phyloP scores from a whole-genome alignment of 1,140 invertebrate genomes.

The Penaeus chinensis region DNA sequence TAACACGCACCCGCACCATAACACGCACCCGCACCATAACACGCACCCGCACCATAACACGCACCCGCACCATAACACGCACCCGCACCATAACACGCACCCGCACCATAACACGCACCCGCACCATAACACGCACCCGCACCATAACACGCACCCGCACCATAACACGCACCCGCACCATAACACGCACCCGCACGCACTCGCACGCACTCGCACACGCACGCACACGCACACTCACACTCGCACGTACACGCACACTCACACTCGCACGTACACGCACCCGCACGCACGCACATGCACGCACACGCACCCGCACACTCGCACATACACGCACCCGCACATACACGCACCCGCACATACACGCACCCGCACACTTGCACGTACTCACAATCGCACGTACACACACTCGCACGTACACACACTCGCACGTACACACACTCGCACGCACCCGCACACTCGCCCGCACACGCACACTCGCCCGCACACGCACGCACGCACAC shows the following conservation, averaged over 20 bases:
- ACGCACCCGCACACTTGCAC: no score
- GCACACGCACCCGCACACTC: not conserved
- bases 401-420: no score
- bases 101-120: not conserved
- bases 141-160: not conserved
- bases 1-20: no score
- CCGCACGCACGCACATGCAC: not conserved
- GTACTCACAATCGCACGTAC: no score
- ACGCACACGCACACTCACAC: slow-evolving; percentile 17
- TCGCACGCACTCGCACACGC: not conserved
- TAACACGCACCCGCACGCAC: not conserved
- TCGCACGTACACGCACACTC: not conserved
- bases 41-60: no score
- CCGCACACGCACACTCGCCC: no score
- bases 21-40: not conserved
- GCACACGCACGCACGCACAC: no score
- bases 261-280: not conserved
- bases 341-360: not conserved
- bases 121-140: not conserved
- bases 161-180: not conserved
- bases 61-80: no score
- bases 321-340: not conserved
- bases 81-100: no score
- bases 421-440: no score
- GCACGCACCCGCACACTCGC: no score